Percentiles rank a stretch among this genome's conserved stretches.
These are phyloP conservation scores for Diloba caeruleocephala DNA, from an alignment of 2,888 invertebrate genomes.

Conservation along the genomic window DNA sequence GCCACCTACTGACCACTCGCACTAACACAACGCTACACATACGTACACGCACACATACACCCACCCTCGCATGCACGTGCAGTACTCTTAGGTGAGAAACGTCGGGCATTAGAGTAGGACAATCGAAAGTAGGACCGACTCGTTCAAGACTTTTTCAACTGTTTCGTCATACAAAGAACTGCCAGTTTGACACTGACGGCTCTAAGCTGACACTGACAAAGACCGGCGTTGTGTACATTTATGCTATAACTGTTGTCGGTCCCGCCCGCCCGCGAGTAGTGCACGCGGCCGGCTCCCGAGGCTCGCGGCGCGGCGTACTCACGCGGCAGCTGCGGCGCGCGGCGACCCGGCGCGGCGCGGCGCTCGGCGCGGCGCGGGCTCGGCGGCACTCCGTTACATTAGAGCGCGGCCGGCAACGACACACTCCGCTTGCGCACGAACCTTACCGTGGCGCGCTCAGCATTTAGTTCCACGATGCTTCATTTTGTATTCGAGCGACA, in stretches of 20 bases:
- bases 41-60: constrained; percentile 9
- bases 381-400: constrained; percentile 2
- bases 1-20: constrained; percentile 60
- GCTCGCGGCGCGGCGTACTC: neutral
- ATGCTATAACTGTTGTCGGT: too few relatives aligned
- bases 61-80: constrained; percentile 14
- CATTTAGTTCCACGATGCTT: too few relatives aligned
- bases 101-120: neutral
- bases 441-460: too few relatives aligned
- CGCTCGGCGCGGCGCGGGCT: constrained; percentile 5
- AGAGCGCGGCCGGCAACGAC: constrained; percentile 11
- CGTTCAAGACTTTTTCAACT: too few relatives aligned
- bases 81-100: neutral
- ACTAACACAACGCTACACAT: constrained; percentile 30
- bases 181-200: neutral
- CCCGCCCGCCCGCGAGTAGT: too few relatives aligned
- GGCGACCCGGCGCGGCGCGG: constrained; percentile 5
- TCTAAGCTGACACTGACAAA: too few relatives aligned
- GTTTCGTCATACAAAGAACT: neutral
- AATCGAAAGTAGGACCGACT: neutral
- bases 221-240: too few relatives aligned
- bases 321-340: neutral
- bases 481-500: too few relatives aligned
- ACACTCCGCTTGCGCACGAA: constrained; percentile 13
- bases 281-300: neutral